These are phyloP conservation scores for Telmatochromis sp. DNA, from an alignment of 2,113 vertebrate genomes.

Conservation along the genomic window DNA sequence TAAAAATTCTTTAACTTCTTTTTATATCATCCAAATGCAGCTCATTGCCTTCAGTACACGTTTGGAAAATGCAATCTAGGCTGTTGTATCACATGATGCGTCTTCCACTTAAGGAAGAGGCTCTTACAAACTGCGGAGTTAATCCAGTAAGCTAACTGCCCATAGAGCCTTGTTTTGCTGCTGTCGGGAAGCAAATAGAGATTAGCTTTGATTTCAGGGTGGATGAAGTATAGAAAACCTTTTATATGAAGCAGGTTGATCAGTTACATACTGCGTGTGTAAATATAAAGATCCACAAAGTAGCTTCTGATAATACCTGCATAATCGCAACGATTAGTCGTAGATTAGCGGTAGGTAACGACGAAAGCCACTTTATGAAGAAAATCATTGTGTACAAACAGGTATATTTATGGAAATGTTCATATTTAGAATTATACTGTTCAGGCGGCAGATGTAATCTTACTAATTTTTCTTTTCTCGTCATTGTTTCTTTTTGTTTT, in stretches of 20 bases:
- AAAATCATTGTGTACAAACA: slow-evolving; percentile 33
- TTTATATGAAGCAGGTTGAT: slow-evolving; percentile 8
- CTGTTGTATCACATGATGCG: neutral
- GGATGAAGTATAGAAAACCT: slow-evolving; percentile 13
- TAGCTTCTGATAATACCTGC: slow-evolving; percentile 2
- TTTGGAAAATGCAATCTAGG: neutral
- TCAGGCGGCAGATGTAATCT: neutral
- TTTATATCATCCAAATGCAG: slow-evolving; percentile 4
- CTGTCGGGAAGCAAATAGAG: slow-evolving; percentile 25
- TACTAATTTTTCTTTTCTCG: neutral
- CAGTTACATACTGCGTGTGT: neutral
- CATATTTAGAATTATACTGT: slow-evolving; percentile 8
- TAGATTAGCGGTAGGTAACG: neutral
- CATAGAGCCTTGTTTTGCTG: neutral
- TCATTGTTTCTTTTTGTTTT: neutral
- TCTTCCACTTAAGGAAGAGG: slow-evolving; percentile 11
- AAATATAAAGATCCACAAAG: neutral
- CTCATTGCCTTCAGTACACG: slow-evolving; percentile 21
- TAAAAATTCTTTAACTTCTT: neutral
- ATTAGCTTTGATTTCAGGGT: slow-evolving; percentile 36
- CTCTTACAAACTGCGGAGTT: neutral
- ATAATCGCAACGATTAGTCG: neutral
- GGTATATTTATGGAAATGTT: slow-evolving; percentile 52
- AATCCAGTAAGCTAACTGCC: neutral
- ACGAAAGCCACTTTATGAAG: slow-evolving; percentile 32